Evolutionary conservation across 1,140 invertebrate species (phyloP).

Genomic region (Danaus melanippus): DNA sequence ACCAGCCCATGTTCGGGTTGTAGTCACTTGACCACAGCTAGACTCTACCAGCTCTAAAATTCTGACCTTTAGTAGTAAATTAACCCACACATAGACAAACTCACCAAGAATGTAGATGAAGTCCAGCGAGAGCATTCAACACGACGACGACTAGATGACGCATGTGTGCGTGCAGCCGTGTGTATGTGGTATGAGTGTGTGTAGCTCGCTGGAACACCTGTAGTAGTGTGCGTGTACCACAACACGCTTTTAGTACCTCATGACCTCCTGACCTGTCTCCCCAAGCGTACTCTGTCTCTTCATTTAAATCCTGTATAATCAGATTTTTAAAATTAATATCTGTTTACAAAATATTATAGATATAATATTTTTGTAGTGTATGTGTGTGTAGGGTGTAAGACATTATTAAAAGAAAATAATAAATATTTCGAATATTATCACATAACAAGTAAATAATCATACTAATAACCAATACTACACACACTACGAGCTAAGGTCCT

Average conservation of each 20-base stretch:
- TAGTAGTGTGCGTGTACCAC: constrained; percentile 35
- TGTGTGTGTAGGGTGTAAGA: no score
- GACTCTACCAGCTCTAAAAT: no score
- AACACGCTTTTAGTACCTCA: constrained; percentile 32
- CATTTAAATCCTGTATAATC: constrained; percentile 33
- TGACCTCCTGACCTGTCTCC: constrained; percentile 29
- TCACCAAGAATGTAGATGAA: constrained; percentile 37
- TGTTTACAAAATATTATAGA: no score
- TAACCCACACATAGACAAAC: neutral
- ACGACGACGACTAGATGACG: constrained; percentile 17
- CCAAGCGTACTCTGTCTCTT: constrained; percentile 30
- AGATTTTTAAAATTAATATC: neutral
- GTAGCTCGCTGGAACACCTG: constrained; percentile 23
- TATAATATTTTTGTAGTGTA: no score
- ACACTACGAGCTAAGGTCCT: neutral
- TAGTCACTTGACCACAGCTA: no score
- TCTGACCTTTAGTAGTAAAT: no score
- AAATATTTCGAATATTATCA: no score
- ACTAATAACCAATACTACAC: no score
- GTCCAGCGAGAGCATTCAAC: constrained; percentile 26
- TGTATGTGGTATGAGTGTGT: constrained; percentile 28
- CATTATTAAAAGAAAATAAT: no score
- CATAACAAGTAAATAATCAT: no score
- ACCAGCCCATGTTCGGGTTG: no score
- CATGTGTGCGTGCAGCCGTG: constrained; percentile 24